A percentile compares a stretch with the other conserved stretches of the same genome.
phyloP scores from a whole-genome alignment of 2,113 vertebrate species.

The Murina feae region DNA sequence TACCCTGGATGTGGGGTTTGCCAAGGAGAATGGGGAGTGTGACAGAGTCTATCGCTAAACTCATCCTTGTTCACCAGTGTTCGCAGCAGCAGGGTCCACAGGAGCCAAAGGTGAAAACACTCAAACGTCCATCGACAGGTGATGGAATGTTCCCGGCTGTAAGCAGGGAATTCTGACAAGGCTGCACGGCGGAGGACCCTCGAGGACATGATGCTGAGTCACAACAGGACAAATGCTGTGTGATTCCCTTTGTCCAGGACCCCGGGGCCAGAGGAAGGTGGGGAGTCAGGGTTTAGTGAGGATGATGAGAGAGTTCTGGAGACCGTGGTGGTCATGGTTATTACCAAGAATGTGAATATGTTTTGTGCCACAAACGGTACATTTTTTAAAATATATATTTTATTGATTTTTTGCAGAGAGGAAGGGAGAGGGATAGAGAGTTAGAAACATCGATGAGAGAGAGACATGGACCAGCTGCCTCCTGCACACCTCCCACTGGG shows the following conservation, averaged over 20 bases:
- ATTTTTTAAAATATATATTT: too few species aligned
- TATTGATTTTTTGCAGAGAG: too few species aligned
- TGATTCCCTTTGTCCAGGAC: too few species aligned
- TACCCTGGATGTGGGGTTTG: background rate
- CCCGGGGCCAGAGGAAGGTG: background rate
- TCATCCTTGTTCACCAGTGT: background rate
- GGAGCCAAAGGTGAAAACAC: background rate
- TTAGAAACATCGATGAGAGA: too few species aligned
- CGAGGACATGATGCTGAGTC: background rate
- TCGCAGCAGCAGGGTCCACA: background rate
- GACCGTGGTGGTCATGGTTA: background rate
- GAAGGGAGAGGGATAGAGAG: too few species aligned
- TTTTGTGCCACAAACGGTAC: background rate
- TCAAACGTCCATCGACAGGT: background rate
- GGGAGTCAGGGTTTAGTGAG: background rate
- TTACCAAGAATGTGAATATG: background rate
- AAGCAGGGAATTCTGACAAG: background rate
- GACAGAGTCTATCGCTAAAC: background rate
- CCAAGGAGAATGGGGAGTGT: background rate
- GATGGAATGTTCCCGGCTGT: background rate
- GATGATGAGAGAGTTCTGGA: background rate
- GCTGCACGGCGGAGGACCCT: background rate
- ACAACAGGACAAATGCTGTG: too few species aligned
- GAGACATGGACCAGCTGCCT: too few species aligned
- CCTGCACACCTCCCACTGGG: too few species aligned